Conservation (phyloP, 2,888 invertebrate genomes). For the Exephanes ischioxanthus region DNA sequence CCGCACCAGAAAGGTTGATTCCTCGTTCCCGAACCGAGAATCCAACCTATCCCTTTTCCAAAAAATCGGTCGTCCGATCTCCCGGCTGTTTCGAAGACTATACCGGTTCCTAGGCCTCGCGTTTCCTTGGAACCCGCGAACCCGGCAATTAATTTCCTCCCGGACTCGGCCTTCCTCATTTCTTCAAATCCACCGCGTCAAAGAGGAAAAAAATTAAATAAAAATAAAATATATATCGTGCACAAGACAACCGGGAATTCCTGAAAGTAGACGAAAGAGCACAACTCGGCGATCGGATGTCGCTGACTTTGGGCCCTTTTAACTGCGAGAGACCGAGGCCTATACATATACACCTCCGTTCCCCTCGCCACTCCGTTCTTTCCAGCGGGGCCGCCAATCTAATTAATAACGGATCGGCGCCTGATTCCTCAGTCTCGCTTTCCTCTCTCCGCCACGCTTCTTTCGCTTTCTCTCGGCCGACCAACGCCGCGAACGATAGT, state of each 20-base stretch:
- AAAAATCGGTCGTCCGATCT: constrained; percentile 68
- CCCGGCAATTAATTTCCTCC: constrained; percentile 80
- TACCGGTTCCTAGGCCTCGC: constrained; percentile 46
- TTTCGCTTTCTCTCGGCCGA: constrained; percentile 43
- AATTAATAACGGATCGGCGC: constrained; percentile 84
- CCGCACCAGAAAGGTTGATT: background rate
- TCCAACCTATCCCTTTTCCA: constrained; percentile 61
- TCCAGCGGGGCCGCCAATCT: constrained; percentile 78
- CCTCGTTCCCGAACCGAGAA: background rate
- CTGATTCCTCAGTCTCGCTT: constrained; percentile 72
- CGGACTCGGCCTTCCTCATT: constrained; percentile 61
- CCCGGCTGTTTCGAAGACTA: constrained; percentile 59
- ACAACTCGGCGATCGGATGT: constrained; percentile 76
- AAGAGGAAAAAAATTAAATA: constrained; percentile 24
- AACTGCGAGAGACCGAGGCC: constrained; percentile 45
- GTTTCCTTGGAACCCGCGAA: constrained; percentile 67
- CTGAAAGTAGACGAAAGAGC: constrained; percentile 73
- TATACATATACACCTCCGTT: background rate
- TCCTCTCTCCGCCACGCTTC: constrained; percentile 51
- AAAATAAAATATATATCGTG: constrained; percentile 35
- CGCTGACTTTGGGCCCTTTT: constrained; percentile 76
- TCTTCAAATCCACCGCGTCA: constrained; percentile 67
- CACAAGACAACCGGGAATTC: constrained; percentile 74
- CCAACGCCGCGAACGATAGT: constrained; percentile 27
- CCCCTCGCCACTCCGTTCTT: constrained; percentile 54